A percentile compares a stretch with the other conserved stretches of the same genome.
Evolutionary conservation across 2,113 vertebrate species (phyloP).

Genomic region (Sturnus vulgaris): DNA sequence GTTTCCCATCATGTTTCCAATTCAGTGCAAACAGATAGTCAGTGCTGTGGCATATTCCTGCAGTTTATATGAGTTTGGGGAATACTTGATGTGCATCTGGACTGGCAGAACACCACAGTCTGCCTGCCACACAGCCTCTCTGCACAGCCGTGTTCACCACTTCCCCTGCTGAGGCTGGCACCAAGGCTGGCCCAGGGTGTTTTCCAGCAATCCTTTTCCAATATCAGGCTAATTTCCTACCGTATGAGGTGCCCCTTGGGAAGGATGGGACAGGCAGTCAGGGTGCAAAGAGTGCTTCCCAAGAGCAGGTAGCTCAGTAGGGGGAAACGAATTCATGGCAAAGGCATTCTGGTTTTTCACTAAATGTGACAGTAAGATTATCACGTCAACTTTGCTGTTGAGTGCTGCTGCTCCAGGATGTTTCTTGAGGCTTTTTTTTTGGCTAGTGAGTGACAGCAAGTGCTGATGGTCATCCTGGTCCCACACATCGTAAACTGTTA

Average conservation of each 20-base stretch:
- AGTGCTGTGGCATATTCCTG: background rate
- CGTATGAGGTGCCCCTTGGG: rapidly evolving
- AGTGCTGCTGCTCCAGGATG: rapidly evolving
- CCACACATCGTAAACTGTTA: background rate
- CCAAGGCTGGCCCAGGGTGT: rapidly evolving
- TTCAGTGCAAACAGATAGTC: background rate
- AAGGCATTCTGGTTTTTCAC: background rate
- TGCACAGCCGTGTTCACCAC: rapidly evolving
- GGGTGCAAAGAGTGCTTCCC: background rate
- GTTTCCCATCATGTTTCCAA: background rate
- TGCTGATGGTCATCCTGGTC: background rate
- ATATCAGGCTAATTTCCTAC: background rate
- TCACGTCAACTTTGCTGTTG: rapidly evolving
- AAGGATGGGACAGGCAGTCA: background rate
- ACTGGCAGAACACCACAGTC: background rate
- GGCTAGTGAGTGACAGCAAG: background rate
- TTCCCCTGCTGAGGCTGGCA: background rate
- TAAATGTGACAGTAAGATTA: background rate
- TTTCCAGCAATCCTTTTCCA: background rate
- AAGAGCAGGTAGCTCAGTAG: background rate
- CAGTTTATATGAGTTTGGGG: background rate
- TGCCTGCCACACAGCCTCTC: background rate
- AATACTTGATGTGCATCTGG: background rate
- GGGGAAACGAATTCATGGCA: background rate
- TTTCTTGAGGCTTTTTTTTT: background rate